Conservation (phyloP, 2,113 vertebrate species). For the pig (Sus scrofa) region T2T-Sscrofa CM000828.6:33074501-33075000, state of each 20-base stretch:
- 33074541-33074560: no score
- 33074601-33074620: no score
- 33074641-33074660: no score
- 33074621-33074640: no score
- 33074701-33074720: no score
- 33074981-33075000: not conserved
- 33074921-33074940: not conserved
- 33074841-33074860: not conserved
- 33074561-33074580: no score
- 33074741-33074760: slow-evolving; percentile 10
- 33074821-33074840: not conserved
- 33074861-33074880: not conserved
- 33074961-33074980: not conserved
- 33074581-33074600: no score
- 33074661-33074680: no score
- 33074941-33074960: slow-evolving; percentile 6
- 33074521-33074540: no score
- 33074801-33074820: slow-evolving; percentile 51
- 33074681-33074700: no score
- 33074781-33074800: slow-evolving; percentile 45
- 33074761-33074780: not conserved
- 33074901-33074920: not conserved
- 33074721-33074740: not conserved
- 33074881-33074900: not conserved
- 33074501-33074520: no score